Evolutionary conservation across 2,113 vertebrate genomes (phyloP).

Genomic region (Lates calcarifer): DNA sequence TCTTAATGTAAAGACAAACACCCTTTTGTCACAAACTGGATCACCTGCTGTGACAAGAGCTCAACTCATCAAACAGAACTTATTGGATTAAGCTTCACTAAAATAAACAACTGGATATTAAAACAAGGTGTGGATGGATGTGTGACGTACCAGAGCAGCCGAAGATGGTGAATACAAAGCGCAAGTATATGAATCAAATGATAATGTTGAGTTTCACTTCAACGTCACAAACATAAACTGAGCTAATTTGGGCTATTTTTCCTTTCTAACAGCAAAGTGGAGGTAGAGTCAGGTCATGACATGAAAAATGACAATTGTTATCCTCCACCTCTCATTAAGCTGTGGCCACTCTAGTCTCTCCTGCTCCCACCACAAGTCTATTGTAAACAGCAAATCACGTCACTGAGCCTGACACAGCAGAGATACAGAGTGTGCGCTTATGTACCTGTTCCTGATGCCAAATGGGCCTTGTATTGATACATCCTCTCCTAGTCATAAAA

Average conservation of each 20-base stretch:
- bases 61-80: no score
- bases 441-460: neutral
- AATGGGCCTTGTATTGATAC: slow-evolving; percentile 35
- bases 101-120: no score
- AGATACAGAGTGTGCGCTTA: neutral
- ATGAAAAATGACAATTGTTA: neutral
- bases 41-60: no score
- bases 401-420: slow-evolving; percentile 1
- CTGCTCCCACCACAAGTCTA: slow-evolving; percentile 9
- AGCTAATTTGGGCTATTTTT: neutral
- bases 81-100: no score
- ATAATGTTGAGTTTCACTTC: neutral
- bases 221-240: neutral
- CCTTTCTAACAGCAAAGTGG: neutral
- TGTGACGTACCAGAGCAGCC: no score
- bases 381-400: slow-evolving; percentile 14
- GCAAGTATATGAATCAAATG: neutral
- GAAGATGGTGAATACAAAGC: slow-evolving; percentile 52
- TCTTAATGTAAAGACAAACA: no score
- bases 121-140: neutral
- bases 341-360: neutral
- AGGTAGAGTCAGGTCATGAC: slow-evolving; percentile 1
- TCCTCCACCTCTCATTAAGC: slow-evolving; percentile 6
- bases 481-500: slow-evolving; percentile 37
- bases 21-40: no score